These are phyloP conservation scores for Dyspetes luteomarginatus DNA, from an alignment of 2,888 invertebrate species.

Conservation along the genomic window DNA sequence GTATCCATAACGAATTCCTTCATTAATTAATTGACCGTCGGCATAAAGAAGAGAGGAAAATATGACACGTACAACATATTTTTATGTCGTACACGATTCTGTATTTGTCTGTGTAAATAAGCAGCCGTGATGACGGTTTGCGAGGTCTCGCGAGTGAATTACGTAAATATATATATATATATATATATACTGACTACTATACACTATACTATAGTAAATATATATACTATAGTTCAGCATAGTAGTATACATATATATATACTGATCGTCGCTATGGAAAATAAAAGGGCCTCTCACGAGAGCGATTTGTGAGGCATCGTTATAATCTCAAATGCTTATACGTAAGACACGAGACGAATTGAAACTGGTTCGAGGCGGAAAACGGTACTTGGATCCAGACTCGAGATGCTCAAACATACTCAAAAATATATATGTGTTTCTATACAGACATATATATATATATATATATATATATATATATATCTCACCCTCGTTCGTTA, in stretches of 20 bases:
- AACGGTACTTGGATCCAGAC: slow-evolving; percentile 73
- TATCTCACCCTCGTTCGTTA: slow-evolving; percentile 48
- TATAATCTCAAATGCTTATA: not conserved
- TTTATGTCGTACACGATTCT: too few species aligned
- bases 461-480: not conserved
- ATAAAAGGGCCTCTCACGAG: slow-evolving; percentile 66
- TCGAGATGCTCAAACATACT: not conserved
- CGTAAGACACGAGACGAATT: slow-evolving; percentile 70
- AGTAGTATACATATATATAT: slow-evolving; percentile 68
- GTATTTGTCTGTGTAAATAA: too few species aligned
- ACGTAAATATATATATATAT: slow-evolving; percentile 69
- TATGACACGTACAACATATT: too few species aligned
- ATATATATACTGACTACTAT: too few species aligned
- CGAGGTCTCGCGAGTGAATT: too few species aligned
- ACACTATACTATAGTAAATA: too few species aligned
- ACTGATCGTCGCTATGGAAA: slow-evolving; percentile 23
- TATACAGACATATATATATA: not conserved
- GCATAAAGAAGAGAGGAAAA: slow-evolving; percentile 24
- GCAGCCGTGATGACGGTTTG: too few species aligned
- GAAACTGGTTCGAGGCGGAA: slow-evolving; percentile 80
- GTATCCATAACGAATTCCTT: slow-evolving; percentile 54
- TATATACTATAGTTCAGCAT: too few species aligned
- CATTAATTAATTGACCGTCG: slow-evolving; percentile 72
- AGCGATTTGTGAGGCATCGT: not conserved
- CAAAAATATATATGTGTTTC: not conserved